phyloP scores from a whole-genome alignment of 2,113 vertebrate genomes.

The Hucho hucho region DNA sequence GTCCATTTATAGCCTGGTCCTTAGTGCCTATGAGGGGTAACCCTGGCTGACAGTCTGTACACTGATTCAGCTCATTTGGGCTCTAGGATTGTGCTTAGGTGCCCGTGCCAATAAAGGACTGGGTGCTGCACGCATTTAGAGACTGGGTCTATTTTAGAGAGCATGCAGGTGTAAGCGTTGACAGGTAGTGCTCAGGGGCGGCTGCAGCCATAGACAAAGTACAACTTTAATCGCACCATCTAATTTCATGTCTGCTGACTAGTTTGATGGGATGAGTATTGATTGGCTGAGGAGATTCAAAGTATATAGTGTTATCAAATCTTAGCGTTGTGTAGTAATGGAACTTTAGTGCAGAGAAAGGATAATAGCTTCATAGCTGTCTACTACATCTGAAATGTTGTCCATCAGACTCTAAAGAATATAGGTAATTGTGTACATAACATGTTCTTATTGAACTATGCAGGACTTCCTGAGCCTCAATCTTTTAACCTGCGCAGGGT shows the following conservation, averaged over 20 bases:
- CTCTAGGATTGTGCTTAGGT: background rate
- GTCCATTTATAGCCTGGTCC: slow-evolving; percentile 26
- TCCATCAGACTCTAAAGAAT: background rate
- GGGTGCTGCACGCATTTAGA: background rate
- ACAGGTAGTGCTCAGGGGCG: background rate
- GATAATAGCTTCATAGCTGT: background rate
- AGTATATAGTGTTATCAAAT: background rate
- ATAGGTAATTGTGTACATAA: background rate
- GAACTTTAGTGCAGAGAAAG: background rate
- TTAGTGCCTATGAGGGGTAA: background rate
- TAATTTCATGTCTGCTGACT: background rate
- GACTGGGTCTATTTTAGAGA: slow-evolving; percentile 3
- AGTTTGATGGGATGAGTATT: background rate
- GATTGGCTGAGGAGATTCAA: background rate
- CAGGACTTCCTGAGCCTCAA: background rate
- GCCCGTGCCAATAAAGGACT: background rate
- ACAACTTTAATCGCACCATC: background rate
- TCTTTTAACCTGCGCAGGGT: background rate
- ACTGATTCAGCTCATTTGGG: slow-evolving; percentile 18
- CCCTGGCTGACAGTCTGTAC: background rate
- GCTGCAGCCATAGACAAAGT: background rate
- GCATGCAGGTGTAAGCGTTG: background rate
- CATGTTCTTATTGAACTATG: background rate
- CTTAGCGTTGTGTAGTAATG: slow-evolving; percentile 3
- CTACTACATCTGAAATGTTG: background rate